Conservation (phyloP, 1,140 invertebrate genomes). For the Penaeus vannamei region DNA sequence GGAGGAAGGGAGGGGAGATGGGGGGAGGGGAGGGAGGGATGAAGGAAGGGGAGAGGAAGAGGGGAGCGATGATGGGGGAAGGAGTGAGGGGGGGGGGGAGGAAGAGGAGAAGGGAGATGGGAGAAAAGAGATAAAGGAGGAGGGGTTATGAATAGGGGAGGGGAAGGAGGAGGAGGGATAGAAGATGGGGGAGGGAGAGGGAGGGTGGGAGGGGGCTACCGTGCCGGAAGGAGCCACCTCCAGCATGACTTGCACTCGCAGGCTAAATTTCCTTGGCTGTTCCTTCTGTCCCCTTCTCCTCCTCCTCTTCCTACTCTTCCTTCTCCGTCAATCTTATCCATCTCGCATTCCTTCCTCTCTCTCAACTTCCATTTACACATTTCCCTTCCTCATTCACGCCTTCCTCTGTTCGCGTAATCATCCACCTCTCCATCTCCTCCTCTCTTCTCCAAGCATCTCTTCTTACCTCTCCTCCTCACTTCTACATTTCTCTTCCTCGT, state of each 20-base stretch:
- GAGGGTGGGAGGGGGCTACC: background rate
- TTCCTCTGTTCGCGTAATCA: background rate
- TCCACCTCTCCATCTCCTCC: background rate
- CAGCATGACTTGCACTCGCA: no score
- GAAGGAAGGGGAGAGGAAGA: background rate
- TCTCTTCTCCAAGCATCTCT: no score
- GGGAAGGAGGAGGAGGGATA: background rate
- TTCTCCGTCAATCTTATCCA: background rate
- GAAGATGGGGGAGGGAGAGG: background rate
- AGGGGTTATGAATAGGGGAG: no score
- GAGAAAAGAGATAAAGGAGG: background rate
- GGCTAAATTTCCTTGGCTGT: background rate
- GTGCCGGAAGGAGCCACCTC: no score
- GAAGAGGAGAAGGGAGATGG: background rate
- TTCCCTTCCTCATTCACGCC: background rate
- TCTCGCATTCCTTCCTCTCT: background rate
- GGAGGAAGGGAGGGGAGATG: background rate
- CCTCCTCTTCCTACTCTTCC: background rate
- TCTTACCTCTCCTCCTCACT: no score
- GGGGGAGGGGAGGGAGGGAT: background rate
- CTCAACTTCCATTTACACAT: background rate
- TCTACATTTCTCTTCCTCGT: no score
- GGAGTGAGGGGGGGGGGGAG: background rate
- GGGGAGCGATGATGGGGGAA: background rate
- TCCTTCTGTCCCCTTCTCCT: background rate